Evolutionary conservation across 2,113 vertebrate genomes (phyloP), one percentile per base, ranked within the genome.

Genomic region (Naja naja): DNA sequence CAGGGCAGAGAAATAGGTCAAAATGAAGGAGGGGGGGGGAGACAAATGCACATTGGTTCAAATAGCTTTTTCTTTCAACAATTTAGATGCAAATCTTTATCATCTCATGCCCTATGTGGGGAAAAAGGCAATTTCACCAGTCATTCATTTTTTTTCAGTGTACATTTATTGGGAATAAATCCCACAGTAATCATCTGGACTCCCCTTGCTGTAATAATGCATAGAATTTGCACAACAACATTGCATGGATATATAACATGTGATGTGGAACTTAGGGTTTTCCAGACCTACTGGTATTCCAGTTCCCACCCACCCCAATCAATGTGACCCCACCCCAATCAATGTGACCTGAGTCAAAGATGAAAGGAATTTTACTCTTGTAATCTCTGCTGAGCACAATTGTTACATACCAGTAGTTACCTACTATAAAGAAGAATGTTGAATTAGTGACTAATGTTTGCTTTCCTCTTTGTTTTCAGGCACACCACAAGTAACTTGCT

Each of bases 1-100:
- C 81, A 64, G 89, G 89, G 52, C 8, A 43, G 22, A 45, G 49
- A 92, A 93, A 16, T 54, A 81, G 87, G 45, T 91, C 30, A 56
- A 34, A 89, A 81, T 93, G 11, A 49, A 49, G 92, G 0, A 23
- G 47, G 14, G 27, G 1, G 7, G 7, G 23, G 18, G 49, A 94
- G 93, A 96, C 94, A 96, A 94, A 96, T 81, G 91, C 39, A 69
- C 89, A 49, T 93, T 95, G 94, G 93, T 89, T 55, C 87, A 91
- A 96, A 91, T 30, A 69, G 30, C 30, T 85, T 54, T 90, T 27
- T 93, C 96, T 47, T 0, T 85, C 54, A 52, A 91, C 92, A 94
- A 93, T 90, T 93, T 89, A 93, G 92, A 14, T 49, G 54, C 87
- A 95, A 89, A 94, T 87, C 74, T 93, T 90, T 0, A 34, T 85